Base-by-base conservation (phyloP, 2,797 vertebrate genomes). In the Sebastes dallii region DNA sequence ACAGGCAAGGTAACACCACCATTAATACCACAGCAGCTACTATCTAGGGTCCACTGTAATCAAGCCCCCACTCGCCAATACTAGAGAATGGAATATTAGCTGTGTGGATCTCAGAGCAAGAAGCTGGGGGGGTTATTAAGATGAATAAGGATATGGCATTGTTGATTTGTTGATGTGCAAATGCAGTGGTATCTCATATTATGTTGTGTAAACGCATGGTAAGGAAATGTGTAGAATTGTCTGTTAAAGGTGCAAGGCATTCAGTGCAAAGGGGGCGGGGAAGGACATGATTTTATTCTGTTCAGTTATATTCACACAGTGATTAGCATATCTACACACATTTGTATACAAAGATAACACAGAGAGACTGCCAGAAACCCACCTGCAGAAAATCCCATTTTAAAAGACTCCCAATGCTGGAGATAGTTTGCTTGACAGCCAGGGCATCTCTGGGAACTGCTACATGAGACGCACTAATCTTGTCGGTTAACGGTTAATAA, bases 1-100 rank as follows among this genome's bases (percentile, higher is more conserved):
- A 78, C 86, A 20, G 92, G 91, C 92, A 94, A 92, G 78, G 83
- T 84, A 90, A 88, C 78, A 65, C 7, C 66, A 59, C 71, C 73
- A 87, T 84, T 81, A 90, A 90, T 81, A 86, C 65, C 24, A 0
- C 22, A 88, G 79, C 74, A 85, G 68, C 62, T 78, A 61, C 83
- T 29, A 22, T 61, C 56, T 68, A n/a, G 80, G 34, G 77, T 86
- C 13, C 11, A 13, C 50, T 72, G 66, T 83, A 86, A 80, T 89
- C 81, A 90, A 55, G 36, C 76, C 73, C 59, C 8, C 10, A 36
- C 61, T 72, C 82, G 59, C 80, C 75, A 79, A 69, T 82, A 71
- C 59, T 36, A 55, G 34, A 81, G 76, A 84, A 88, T 83, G 52
- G 4, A 75, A 66, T 87, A 80, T 80, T 82, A 81, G 32, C 67